These are phyloP conservation scores for Pocillopora damicornis DNA, from an alignment of 64 coral and sea anemone species.

Conservation along the genomic window DNA sequence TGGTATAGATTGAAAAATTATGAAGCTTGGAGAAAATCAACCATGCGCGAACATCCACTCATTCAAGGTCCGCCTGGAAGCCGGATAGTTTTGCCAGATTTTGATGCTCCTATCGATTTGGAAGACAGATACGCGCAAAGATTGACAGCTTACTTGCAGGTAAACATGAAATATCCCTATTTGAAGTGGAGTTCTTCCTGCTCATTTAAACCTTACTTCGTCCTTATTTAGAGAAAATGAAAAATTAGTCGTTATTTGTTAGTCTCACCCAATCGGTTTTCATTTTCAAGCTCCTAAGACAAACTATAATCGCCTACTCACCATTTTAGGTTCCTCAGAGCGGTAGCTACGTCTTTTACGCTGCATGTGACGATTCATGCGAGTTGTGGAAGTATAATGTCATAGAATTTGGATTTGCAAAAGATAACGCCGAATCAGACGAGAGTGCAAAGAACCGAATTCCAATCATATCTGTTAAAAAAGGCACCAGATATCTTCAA, in stretches of 20 bases:
- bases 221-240: too few relatives aligned
- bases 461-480: constrained; percentile 3
- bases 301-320: too few relatives aligned
- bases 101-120: constrained; percentile 18
- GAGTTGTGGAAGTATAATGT: constrained; percentile 36
- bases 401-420: background rate
- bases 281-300: too few relatives aligned
- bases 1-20: constrained; percentile 36
- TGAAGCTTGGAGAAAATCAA: background rate
- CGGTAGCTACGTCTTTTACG: constrained; percentile 55
- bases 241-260: too few relatives aligned
- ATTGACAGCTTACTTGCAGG: constrained; percentile 47
- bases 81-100: constrained; percentile 15
- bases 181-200: background rate
- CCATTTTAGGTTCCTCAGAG: constrained; percentile 31
- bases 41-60: constrained; percentile 21
- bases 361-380: constrained; percentile 46
- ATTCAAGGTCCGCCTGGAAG: constrained; percentile 4
- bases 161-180: background rate
- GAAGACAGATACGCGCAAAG: constrained; percentile 37
- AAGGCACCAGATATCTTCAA: constrained; percentile 12
- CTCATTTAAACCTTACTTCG: background rate
- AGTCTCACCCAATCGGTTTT: too few relatives aligned
- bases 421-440: background rate
- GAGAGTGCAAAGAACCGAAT: background rate